Base-by-base conservation (phyloP, 1,140 invertebrate species). In the Drepana arcuata region DNA sequence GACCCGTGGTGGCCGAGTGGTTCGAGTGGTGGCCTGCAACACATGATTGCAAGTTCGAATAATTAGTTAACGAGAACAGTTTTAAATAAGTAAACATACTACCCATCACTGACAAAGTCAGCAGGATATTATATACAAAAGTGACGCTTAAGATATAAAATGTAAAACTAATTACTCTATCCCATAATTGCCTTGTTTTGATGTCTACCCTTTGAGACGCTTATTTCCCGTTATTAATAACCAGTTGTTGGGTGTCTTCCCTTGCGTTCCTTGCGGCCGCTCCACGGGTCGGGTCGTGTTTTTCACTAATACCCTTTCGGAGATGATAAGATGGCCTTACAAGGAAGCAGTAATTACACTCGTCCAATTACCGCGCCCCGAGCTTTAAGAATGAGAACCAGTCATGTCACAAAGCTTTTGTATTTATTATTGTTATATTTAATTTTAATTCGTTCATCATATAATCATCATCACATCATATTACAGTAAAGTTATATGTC, bases 191-290 rank as follows among this genome's bases (percentile, higher is more conserved):
- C 63, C 61, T 68, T 77, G 71, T 80, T 80, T 75, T 78, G 71
- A 80, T 59, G 73, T 75, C 55, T 68, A 75, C 67, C 65, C 72
- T 75, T 75, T 78, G 71, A 78, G 58, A 53, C 58, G 48, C 52
- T 61, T 71, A 75, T 74, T 74, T 74, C 55, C 61, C 67, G 69
- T 75, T 73, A 77, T 78, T 80, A 77, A 80, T 80, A 80, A 75
- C 62, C 68, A 71, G 65, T 66, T 59, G 61, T 54, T 48, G 52
- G 48, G 49, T 70, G 61, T 71, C 57, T 54, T 45, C 45, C 46
- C 55, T 58, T 54, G 59, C 60, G 41, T 64, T 60, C 45, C 41
- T 48, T n/a, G n/a, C n/a, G n/a, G 37, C 46, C 33, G 40, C 52
- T 44, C 51, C 41, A 37, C 35, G n/a, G 29, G 38, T 41, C 53